Percentiles rank a stretch among this genome's conserved stretches.
Evolutionary conservation across 2,797 vertebrate species (phyloP).

Genomic region (Tadarida brasiliensis): DNA sequence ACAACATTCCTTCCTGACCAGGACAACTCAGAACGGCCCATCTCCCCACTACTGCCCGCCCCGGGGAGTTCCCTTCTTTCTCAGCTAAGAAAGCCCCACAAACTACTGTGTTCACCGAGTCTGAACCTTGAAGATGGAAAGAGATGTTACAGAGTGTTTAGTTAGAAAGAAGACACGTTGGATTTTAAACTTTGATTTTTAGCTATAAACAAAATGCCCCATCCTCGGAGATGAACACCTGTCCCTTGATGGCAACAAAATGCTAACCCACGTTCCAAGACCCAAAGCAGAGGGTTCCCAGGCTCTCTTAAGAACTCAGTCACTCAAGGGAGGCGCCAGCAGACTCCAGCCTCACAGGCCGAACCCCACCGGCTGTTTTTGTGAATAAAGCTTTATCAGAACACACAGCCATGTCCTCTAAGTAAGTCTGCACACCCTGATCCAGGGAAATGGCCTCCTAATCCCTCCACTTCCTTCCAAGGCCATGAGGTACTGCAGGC

Average conservation of each 20-base stretch:
- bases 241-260: not conserved
- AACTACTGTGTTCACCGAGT: not conserved
- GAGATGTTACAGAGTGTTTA: not conserved
- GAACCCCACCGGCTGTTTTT: not conserved
- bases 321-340: not conserved
- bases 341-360: not conserved
- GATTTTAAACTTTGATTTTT: not conserved
- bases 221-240: not conserved
- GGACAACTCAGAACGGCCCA: not conserved
- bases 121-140: not conserved
- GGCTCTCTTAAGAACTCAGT: not conserved
- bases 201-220: not conserved
- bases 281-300: not conserved
- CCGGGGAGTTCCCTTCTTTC: not conserved
- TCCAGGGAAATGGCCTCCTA: fast-evolving
- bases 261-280: not conserved
- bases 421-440: not conserved
- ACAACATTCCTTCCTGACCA: too few species aligned
- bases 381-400: not conserved
- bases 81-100: not conserved
- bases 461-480: not conserved
- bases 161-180: not conserved
- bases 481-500: not conserved
- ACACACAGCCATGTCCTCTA: not conserved
- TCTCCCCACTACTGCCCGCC: not conserved